Evolutionary conservation across 2,113 vertebrate genomes (phyloP), one percentile per base, ranked within the genome.

Genomic region (Salvelinus alpinus): DNA sequence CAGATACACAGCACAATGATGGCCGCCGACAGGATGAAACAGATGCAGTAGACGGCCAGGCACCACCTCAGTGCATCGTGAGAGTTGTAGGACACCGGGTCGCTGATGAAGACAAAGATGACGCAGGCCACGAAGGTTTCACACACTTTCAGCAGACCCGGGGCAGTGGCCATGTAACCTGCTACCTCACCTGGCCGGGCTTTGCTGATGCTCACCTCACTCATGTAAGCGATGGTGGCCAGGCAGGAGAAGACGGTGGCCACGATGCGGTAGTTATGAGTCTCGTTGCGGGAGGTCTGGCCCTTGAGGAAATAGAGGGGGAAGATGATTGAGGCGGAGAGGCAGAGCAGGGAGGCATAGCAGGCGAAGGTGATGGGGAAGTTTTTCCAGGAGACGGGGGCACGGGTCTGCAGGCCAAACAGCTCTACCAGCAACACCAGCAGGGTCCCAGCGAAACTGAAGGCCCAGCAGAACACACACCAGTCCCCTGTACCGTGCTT

Each of bases 391-490:
- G 96, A 97, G 54, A 97, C 86, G 0, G 95, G 95, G 18, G 86
- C 93, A 14, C 92, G 92, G 0, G 89, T 51, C 89, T 96, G 95
- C 18, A 96, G 84, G 1, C 94, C 94, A 0, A 88, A 90, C 13
- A 96, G 73, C 90, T 97, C 96, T 72, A 96, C 92, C 27, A 96
- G 77, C 60, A 97, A 64, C 64, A 97, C 91, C 12, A 97, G 48
- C 4, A 96, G 85, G 0, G 94, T 95, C 9, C 95, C 88, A 0
- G 92, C 91, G 12, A 97, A 97, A 82, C 95, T 95, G 86, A 96
- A 95, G 73, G 95, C 93, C 96, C 96, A 97, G 79, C 95, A 94
- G 86, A 97, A 97, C 91, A 97, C 92, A 86, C 94, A 95, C 93
- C 94, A 95, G 88, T 96, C 90, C 0, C 94, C 94, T 0, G 91